Percentiles rank a stretch among this genome's conserved stretches.
These are phyloP conservation scores for Verasper variegatus DNA, from an alignment of 2,113 vertebrate species.

Conservation along the genomic window DNA sequence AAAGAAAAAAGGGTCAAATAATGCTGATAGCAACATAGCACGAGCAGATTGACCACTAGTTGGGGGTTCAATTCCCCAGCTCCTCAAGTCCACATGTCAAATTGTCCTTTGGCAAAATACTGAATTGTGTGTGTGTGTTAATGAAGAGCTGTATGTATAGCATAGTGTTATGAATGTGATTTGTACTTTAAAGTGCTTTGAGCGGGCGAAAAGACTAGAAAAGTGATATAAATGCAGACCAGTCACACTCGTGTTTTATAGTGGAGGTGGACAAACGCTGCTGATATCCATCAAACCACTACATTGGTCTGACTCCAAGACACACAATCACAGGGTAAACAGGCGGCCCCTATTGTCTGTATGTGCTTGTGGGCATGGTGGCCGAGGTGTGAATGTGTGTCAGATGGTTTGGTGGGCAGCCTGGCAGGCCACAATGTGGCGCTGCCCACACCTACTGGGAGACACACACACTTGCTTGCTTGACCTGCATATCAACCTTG, in stretches of 20 bases:
- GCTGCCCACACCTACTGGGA: constrained; percentile 70
- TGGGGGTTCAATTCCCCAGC: not conserved
- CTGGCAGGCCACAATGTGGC: constrained; percentile 74
- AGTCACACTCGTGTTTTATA: not conserved
- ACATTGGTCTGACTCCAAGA: constrained; percentile 8
- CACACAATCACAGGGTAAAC: constrained; percentile 29
- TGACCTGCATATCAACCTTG: constrained; percentile 28
- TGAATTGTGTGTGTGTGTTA: not conserved
- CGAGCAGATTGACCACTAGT: not conserved
- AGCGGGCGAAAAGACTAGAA: not conserved
- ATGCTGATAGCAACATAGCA: not conserved
- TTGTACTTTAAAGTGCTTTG: not conserved
- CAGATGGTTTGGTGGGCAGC: constrained; percentile 90
- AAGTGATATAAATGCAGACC: not conserved
- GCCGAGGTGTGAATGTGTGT: constrained; percentile 95
- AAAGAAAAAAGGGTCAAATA: no score
- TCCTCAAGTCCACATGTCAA: not conserved
- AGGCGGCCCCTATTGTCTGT: constrained; percentile 46
- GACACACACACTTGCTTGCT: constrained; percentile 21
- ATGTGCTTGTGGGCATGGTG: constrained; percentile 58
- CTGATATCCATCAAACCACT: not conserved
- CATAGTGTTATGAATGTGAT: not conserved
- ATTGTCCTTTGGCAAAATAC: not conserved
- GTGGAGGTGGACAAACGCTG: not conserved
- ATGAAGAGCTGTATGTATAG: no score